These are phyloP conservation scores for Simalia tracyae DNA, from an alignment of 2,797 vertebrate species.

Conservation along the genomic window DNA sequence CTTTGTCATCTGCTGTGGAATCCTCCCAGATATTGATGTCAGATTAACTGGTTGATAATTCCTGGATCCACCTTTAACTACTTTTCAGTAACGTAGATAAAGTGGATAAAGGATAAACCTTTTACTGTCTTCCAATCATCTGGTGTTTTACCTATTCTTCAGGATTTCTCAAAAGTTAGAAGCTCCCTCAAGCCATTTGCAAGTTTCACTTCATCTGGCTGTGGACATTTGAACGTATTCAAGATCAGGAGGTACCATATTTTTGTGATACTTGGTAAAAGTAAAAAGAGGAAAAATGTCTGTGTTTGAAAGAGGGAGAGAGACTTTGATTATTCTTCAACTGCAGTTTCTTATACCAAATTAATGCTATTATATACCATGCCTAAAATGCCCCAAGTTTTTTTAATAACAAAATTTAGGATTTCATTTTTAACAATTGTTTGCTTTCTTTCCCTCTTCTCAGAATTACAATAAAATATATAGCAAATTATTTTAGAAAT, in stretches of 20 bases:
- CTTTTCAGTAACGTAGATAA: background rate
- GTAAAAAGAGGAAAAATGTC: background rate
- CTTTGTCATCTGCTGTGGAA: background rate
- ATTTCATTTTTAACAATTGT: background rate
- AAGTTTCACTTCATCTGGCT: background rate
- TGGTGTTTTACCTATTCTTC: background rate
- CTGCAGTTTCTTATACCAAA: background rate
- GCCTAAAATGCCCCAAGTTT: background rate
- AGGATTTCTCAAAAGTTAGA: background rate
- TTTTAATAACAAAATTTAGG: background rate
- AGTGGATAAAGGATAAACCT: background rate
- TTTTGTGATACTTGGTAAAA: background rate
- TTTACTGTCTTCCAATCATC: background rate
- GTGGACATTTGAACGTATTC: background rate
- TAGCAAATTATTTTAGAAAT: slow-evolving; percentile 35
- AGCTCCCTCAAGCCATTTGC: background rate
- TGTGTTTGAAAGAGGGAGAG: background rate
- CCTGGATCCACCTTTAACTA: background rate
- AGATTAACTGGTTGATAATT: background rate
- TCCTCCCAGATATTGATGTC: background rate
- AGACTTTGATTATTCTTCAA: background rate
- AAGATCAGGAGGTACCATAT: background rate
- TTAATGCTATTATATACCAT: background rate
- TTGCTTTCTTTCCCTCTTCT: background rate
- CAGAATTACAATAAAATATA: background rate